These are phyloP conservation scores for Parotocinclus haroldoi DNA, from an alignment of 2,797 vertebrate species.

Conservation along the genomic window DNA sequence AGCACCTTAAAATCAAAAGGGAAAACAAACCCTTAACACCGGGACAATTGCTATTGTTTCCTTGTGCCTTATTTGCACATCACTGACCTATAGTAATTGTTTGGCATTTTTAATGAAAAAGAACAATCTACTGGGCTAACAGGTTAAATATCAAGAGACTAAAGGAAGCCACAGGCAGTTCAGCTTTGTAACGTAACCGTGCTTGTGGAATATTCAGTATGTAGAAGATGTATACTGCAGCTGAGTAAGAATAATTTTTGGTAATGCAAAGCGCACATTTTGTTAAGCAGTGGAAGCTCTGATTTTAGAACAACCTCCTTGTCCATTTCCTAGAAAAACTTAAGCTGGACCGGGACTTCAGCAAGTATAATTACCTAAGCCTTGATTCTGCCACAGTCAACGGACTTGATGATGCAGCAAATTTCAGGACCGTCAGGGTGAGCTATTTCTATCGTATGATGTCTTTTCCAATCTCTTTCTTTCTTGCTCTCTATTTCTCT, in stretches of 20 bases:
- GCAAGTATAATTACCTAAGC: slow-evolving; percentile 95
- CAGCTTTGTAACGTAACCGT: slow-evolving; percentile 53
- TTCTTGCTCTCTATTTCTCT: no score
- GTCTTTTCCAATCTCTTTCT: no score
- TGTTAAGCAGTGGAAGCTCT: neutral
- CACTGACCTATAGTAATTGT: slow-evolving; percentile 53
- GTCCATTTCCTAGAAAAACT: slow-evolving; percentile 76
- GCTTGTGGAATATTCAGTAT: slow-evolving; percentile 45
- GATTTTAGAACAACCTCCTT: neutral
- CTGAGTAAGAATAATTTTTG: neutral
- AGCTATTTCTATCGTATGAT: slow-evolving; percentile 51
- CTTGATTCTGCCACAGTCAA: slow-evolving; percentile 90
- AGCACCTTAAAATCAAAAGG: neutral
- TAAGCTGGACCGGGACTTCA: slow-evolving; percentile 90
- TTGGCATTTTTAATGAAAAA: slow-evolving; percentile 52
- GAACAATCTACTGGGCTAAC: slow-evolving; percentile 57
- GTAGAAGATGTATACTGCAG: slow-evolving; percentile 2
- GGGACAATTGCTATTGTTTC: slow-evolving; percentile 7
- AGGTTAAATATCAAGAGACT: slow-evolving; percentile 45
- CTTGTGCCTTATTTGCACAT: slow-evolving; percentile 50
- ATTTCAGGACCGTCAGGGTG: slow-evolving; percentile 92
- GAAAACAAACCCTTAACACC: slow-evolving; percentile 2
- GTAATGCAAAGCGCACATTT: slow-evolving; percentile 1
- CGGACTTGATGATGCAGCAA: slow-evolving; percentile 89
- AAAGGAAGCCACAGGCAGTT: slow-evolving; percentile 56